phyloP scores from a whole-genome alignment of 2,113 vertebrate genomes.

The Gadus macrocephalus region DNA sequence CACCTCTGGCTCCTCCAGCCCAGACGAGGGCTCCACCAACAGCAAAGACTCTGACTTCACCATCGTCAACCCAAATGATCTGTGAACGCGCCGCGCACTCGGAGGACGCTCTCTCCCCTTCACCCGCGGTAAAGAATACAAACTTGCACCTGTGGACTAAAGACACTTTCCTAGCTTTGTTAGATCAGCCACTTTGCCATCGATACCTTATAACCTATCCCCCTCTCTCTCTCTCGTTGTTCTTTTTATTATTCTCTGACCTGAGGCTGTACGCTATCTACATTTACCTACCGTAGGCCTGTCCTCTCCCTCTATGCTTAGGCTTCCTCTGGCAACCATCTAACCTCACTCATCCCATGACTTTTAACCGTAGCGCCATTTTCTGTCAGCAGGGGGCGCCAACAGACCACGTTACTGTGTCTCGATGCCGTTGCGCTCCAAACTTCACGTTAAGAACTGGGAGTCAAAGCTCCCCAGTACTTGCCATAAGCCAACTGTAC shows the following conservation, averaged over 20 bases:
- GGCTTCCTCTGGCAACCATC: not conserved
- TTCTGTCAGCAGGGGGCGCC: conserved; percentile 35
- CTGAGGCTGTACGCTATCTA: conserved; percentile 45
- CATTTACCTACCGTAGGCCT: conserved; percentile 20
- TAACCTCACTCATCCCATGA: conserved; percentile 1
- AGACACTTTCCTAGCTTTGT: conserved; percentile 24
- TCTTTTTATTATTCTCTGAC: conserved; percentile 38
- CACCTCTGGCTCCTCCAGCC: conserved; percentile 86
- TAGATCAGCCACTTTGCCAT: conserved; percentile 18
- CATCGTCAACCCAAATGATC: conserved; percentile 90
- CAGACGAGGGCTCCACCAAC: conserved; percentile 89
- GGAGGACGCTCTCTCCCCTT: not conserved
- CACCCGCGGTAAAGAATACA: not conserved
- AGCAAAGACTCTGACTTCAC: conserved; percentile 99
- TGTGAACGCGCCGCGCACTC: conserved; percentile 53
- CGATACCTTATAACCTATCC: conserved; percentile 27
- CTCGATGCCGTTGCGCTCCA: conserved; percentile 25
- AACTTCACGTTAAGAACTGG: conserved; percentile 29
- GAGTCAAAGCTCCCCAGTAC: not conserved
- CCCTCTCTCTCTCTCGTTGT: conserved; percentile 31
- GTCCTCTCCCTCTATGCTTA: conserved; percentile 20
- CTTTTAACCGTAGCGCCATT: conserved; percentile 26
- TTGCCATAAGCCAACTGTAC: conserved; percentile 27
- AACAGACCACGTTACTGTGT: conserved; percentile 29
- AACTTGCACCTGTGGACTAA: conserved; percentile 59